Base-by-base conservation (phyloP, 2,113 vertebrate species). In the Buteo buteo region DNA sequence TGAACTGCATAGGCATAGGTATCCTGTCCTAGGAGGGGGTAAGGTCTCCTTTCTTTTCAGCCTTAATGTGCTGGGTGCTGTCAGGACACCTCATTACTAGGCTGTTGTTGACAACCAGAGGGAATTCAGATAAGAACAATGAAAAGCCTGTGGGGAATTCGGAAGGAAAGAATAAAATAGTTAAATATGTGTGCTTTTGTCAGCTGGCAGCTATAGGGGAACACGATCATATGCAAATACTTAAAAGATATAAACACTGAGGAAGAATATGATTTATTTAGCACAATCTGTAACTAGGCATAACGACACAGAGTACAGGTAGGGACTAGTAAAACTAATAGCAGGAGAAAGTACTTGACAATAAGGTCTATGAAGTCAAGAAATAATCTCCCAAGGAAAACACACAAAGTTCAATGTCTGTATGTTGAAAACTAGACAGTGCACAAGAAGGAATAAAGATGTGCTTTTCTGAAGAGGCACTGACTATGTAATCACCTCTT, bases 181-280 rank as follows among this genome's bases (percentile, higher is more conserved):
- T 86, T 83, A 40, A 83, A 58, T 58, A 44, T 21, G 10, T 70
- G 18, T 58, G 58, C 1, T 80, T 95, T 90, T 73, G 61, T 54
- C 79, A 81, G 54, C 57, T 88, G 86, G 31, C 64, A 95, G 52
- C 66, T 69, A 5, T 25, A 64, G 40, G 47, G 28, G 36, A 65
- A 20, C 0, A 0, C 3, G 2, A 50, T 49, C 3, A n/a, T 57
- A 42, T 82, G 72, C 34, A 28, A 78, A 45, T 42, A 66, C 49
- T 78, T 55, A 36, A 42, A 58, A 89, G 14, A 21, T 19, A 13
- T 0, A 49, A 55, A 74, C 28, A 61, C 32, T 10, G 69, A 88
- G 66, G 57, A 64, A 49, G 42, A 65, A 36, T 42, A 58, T 24
- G 5, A 42, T 32, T 91, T 70, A 34, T 34, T 88, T 64, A 66